Base-by-base conservation (phyloP, 2,888 invertebrate genomes). In the Autographa pulchrina region DNA sequence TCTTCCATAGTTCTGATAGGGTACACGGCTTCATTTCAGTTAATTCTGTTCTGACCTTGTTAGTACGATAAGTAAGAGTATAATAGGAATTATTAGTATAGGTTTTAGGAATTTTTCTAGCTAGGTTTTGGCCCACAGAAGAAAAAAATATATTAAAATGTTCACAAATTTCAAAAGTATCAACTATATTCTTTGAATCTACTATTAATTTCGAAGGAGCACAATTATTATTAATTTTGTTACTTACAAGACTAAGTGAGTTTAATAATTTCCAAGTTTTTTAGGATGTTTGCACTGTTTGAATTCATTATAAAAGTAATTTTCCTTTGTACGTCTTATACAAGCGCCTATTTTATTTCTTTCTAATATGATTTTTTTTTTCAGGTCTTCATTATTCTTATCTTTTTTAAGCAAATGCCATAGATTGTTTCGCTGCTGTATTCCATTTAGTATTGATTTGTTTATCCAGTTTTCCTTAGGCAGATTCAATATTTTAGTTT, bases 291-390 rank as follows among this genome's bases (percentile, higher is more conserved):
- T n/a, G 16, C 14, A 18, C 58, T 11, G 48, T 32, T 32, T 61
- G 35, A 60, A 65, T 58, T 65, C 52, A 18, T 61, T 58, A 52
- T 67, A 58, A 58, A 48, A 62, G 62, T 73, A 54, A 54, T 54
- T 54, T 20, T 54, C 20, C 20, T 54, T 54, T n/a, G n/a, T 20
- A 54, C 20, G 18, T 13, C 20, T n/a, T 20, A 54, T 54, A 6
- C 4, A 20, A 20, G n/a, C 20, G 7, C 20, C 54, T 54, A 54
- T 20, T 54, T 54, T 54, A 54, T 54, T 20, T 54, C 20, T 54
- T 20, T 41, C 41, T 41, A 41, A 7, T 41, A 41, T 41, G 41
- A 41, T 13, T 41, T 41, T 41, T 41, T 41, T 41, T 41, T 41
- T 41, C 41, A 41, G 41, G 4, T 54, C 54, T 54, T 20, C 20